phyloP scores from a whole-genome alignment of 2,113 vertebrate genomes.

The Lathamus discolor region DNA sequence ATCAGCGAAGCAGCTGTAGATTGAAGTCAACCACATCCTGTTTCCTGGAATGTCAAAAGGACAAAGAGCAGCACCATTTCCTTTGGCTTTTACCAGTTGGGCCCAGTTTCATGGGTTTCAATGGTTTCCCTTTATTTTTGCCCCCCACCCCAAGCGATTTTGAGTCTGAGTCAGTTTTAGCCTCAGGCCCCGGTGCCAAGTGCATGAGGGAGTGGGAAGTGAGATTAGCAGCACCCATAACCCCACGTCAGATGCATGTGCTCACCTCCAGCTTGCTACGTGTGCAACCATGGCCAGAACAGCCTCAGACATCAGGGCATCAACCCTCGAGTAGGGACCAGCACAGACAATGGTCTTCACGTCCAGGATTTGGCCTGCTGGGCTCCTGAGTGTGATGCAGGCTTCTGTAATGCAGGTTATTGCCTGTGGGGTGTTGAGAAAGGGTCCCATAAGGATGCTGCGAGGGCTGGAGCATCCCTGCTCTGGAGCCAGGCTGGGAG shows the following conservation, averaged over 20 bases:
- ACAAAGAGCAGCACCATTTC: neutral
- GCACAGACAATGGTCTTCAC: neutral
- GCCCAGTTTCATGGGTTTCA: neutral
- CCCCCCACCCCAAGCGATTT: neutral
- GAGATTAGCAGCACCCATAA: neutral
- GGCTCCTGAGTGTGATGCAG: neutral
- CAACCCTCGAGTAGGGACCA: neutral
- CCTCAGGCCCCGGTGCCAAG: neutral
- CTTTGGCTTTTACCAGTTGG: neutral
- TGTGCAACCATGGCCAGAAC: too few species aligned
- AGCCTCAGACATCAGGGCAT: neutral
- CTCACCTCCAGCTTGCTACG: neutral
- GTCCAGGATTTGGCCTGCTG: neutral
- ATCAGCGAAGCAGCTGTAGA: neutral
- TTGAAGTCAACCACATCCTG: conserved; percentile 61
- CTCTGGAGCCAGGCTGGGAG: neutral
- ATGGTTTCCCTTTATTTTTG: neutral
- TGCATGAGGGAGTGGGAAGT: neutral
- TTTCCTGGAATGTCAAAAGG: conserved; percentile 1
- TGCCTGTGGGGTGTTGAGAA: neutral
- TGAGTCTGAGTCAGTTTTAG: neutral
- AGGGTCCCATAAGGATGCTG: neutral
- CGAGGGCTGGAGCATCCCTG: neutral
- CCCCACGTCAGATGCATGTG: fast-evolving
- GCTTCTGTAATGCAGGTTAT: neutral